A percentile compares a stretch with the other conserved stretches of the same genome.
Evolutionary conservation across 2,113 vertebrate species (phyloP).

Genomic region (Chitala chitala): DNA sequence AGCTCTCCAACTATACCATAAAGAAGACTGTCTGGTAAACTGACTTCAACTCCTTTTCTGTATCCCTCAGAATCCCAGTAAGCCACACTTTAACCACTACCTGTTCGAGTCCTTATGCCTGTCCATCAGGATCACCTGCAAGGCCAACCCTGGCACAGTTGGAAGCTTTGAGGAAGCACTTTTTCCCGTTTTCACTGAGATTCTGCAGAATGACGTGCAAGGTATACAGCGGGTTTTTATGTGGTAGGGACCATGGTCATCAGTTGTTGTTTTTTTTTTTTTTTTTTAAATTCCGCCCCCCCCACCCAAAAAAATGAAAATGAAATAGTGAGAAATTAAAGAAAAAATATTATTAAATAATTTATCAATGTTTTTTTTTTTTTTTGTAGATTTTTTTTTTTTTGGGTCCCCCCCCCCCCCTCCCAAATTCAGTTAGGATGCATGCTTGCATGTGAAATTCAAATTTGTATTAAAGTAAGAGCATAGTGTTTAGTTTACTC

Average conservation of each 20-base stretch:
- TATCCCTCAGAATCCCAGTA: slow-evolving; percentile 88
- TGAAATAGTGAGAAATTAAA: too few species aligned
- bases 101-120: slow-evolving; percentile 97
- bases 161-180: slow-evolving; percentile 92
- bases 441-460: too few species aligned
- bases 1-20: not conserved
- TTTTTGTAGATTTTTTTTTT: too few species aligned
- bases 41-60: not conserved
- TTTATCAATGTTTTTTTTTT: too few species aligned
- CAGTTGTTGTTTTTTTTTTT: too few species aligned
- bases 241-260: not conserved
- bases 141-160: slow-evolving; percentile 81
- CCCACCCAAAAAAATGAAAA: too few species aligned
- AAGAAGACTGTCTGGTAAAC: not conserved
- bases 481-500: too few species aligned
- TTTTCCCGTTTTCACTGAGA: slow-evolving; percentile 95
- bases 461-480: too few species aligned
- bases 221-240: slow-evolving; percentile 56
- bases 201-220: slow-evolving; percentile 93
- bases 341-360: too few species aligned
- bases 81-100: slow-evolving; percentile 98
- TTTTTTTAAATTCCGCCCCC: too few species aligned
- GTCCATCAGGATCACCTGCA: slow-evolving; percentile 92
- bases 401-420: too few species aligned
- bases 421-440: too few species aligned